Evolutionary conservation across 2,888 invertebrate species (phyloP).

Genomic region (Cetonia aurata): DNA sequence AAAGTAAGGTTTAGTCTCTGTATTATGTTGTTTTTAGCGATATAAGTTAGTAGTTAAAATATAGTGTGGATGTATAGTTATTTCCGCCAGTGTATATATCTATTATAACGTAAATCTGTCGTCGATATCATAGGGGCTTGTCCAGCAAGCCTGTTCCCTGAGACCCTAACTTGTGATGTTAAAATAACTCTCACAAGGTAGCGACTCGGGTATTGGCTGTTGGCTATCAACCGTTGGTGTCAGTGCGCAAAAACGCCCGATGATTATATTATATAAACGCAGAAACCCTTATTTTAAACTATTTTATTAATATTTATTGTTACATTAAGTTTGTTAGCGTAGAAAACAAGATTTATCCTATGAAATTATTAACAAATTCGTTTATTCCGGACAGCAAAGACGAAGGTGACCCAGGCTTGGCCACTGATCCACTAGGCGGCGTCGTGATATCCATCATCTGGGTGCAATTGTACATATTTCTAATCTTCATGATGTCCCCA

Average conservation of each 20-base stretch:
- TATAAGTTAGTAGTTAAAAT: no score
- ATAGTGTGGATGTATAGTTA: no score
- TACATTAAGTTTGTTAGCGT: not conserved
- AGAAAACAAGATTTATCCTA: constrained; percentile 10
- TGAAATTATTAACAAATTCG: constrained; percentile 12
- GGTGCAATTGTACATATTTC: constrained; percentile 80
- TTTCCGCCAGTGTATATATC: not conserved
- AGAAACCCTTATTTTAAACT: no score
- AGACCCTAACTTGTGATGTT: constrained; percentile 83
- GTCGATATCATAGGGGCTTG: constrained; percentile 5
- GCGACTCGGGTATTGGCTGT: constrained; percentile 79
- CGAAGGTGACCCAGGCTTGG: not conserved
- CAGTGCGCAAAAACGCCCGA: no score
- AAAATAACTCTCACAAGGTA: constrained; percentile 77
- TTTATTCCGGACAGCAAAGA: constrained; percentile 1
- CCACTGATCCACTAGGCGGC: not conserved
- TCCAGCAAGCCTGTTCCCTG: constrained; percentile 73
- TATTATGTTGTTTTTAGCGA: no score
- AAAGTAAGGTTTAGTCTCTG: no score
- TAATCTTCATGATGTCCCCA: constrained; percentile 79
- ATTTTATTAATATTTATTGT: not conserved
- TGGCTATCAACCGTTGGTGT: constrained; percentile 54
- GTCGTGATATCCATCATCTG: constrained; percentile 5
- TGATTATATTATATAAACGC: no score
- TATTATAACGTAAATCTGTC: not conserved